These are phyloP conservation scores for Odontophorus gujanensis DNA, from an alignment of 2,113 vertebrate species.

Conservation along the genomic window DNA sequence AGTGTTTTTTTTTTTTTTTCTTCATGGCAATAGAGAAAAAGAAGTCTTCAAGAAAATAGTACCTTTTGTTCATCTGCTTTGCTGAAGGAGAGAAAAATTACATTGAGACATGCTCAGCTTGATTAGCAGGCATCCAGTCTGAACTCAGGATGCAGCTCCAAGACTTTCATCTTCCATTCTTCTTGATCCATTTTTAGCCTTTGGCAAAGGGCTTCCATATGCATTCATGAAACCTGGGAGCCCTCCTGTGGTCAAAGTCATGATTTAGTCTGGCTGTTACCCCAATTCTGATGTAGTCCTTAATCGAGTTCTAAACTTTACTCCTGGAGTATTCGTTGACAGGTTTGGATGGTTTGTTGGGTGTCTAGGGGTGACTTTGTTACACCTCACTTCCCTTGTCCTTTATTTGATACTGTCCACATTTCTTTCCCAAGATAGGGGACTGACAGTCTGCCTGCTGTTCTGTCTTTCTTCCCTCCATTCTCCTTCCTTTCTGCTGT, in stretches of 20 bases:
- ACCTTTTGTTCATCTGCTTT: neutral
- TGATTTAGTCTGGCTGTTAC: neutral
- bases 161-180: neutral
- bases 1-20: neutral
- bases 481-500: neutral
- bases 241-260: conserved; percentile 67
- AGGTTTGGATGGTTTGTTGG: neutral
- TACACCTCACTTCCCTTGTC: neutral
- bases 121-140: rapidly evolving
- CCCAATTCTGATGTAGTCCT: neutral
- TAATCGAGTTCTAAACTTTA: neutral
- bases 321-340: neutral
- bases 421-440: neutral
- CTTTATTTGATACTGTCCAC: neutral
- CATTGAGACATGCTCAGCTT: neutral
- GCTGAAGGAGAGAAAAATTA: neutral
- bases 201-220: neutral
- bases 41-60: neutral
- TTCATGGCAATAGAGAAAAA: neutral
- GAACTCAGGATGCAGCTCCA: neutral
- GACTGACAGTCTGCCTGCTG: neutral
- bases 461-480: neutral
- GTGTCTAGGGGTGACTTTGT: neutral
- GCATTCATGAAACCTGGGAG: conserved; percentile 52
- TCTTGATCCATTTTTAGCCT: neutral